Evolutionary conservation across 1,140 invertebrate genomes (phyloP).

Genomic region (Caenorhabditis brenneri): DNA sequence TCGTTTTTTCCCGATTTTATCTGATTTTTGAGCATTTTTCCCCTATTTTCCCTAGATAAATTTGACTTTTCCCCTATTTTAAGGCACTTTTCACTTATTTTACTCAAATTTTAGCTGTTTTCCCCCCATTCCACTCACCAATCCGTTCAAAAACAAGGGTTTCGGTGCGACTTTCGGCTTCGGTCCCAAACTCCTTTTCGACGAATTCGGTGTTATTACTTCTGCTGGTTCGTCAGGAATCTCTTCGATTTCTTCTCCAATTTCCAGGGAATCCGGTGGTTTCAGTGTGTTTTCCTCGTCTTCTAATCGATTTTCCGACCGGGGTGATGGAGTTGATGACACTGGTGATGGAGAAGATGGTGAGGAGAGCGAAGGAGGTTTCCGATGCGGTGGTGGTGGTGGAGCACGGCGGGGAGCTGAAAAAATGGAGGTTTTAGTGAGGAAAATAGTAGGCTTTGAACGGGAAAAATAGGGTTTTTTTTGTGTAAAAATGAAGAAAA

Average conservation of each 20-base stretch:
- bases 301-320: not conserved
- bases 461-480: too few relatives aligned
- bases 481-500: not conserved
- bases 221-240: not conserved
- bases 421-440: not conserved
- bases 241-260: not conserved
- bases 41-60: too few relatives aligned
- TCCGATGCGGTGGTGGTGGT: not conserved
- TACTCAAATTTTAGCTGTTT: not conserved
- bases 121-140: not conserved
- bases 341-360: not conserved
- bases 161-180: slow-evolving; percentile 5
- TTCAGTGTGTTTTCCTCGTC: not conserved
- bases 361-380: too few relatives aligned
- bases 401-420: not conserved
- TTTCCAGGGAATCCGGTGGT: not conserved
- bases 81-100: not conserved
- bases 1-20: too few relatives aligned
- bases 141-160: slow-evolving; percentile 34
- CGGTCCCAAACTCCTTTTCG: not conserved
- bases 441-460: too few relatives aligned
- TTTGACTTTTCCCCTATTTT: too few relatives aligned
- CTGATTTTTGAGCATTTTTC: too few relatives aligned
- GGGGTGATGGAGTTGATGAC: not conserved
- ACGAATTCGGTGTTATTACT: not conserved